Conservation (phyloP, 2,888 invertebrate species). For the Alloscopus bannaensis region DNA sequence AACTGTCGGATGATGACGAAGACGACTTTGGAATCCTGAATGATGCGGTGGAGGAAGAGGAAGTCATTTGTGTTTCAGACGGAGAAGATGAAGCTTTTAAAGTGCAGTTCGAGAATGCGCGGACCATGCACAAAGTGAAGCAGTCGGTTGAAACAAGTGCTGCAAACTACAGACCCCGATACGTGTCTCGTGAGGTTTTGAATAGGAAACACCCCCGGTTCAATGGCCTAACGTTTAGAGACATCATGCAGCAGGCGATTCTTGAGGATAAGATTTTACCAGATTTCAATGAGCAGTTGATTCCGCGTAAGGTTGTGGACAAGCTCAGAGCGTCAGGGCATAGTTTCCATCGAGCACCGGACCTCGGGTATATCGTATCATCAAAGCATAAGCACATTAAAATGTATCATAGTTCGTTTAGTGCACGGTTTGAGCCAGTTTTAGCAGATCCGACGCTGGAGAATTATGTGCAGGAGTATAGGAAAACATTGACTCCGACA, state of each 20-base stretch:
- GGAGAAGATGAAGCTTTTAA: constrained; percentile 46
- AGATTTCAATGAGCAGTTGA: constrained; percentile 43
- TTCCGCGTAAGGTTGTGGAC: constrained; percentile 30
- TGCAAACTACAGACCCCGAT: constrained; percentile 28
- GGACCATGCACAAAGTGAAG: constrained; percentile 25
- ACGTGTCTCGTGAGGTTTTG: constrained; percentile 22
- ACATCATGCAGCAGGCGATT: constrained; percentile 64
- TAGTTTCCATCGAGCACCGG: neutral
- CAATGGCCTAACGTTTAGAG: constrained; percentile 33
- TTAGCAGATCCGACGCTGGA: constrained; percentile 52
- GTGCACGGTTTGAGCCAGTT: constrained; percentile 56
- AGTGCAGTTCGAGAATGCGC: constrained; percentile 33
- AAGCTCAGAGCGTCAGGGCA: constrained; percentile 22
- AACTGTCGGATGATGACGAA: constrained; percentile 43
- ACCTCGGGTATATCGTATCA: constrained; percentile 26
- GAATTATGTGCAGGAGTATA: constrained; percentile 56
- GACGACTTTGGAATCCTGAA: constrained; percentile 29
- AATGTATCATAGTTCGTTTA: constrained; percentile 50
- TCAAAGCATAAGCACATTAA: constrained; percentile 31
- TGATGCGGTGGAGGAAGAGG: constrained; percentile 25
- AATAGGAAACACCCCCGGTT: constrained; percentile 45
- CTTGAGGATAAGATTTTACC: constrained; percentile 59
- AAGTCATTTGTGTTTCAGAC: constrained; percentile 34
- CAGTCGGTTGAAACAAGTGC: constrained; percentile 43
- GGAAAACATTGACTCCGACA: constrained; percentile 27